Conservation (phyloP, 1,140 invertebrate species). For the Lerema accius region DNA sequence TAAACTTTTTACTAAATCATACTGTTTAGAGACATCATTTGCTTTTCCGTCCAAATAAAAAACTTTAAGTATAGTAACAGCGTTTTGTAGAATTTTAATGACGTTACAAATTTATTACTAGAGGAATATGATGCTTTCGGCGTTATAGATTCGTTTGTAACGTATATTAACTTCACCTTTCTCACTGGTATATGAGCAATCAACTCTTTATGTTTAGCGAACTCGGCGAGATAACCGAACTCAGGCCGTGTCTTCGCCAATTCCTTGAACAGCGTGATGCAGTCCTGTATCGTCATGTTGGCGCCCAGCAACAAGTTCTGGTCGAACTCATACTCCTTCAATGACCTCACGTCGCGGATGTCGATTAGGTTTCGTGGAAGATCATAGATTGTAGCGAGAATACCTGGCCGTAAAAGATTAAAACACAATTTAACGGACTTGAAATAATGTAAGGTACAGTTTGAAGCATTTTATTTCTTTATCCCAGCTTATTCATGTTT, state of each 20-base stretch:
- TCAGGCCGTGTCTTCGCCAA: conserved; percentile 67
- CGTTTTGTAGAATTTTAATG: too few species aligned
- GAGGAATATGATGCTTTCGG: too few species aligned
- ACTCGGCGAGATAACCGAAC: conserved; percentile 77
- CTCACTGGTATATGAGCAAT: conserved; percentile 86
- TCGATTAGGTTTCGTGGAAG: conserved; percentile 85
- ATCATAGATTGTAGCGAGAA: conserved; percentile 56
- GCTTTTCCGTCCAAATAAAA: too few species aligned
- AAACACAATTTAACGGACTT: background rate
- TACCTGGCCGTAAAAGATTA: conserved; percentile 62
- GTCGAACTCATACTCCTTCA: conserved; percentile 83
- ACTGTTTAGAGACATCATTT: too few species aligned
- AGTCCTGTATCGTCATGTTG: conserved; percentile 85
- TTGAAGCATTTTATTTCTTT: too few species aligned
- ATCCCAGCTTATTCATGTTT: too few species aligned
- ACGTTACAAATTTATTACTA: too few species aligned
- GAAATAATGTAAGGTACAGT: too few species aligned
- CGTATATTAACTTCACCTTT: too few species aligned
- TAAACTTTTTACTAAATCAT: too few species aligned
- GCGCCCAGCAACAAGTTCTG: conserved; percentile 84
- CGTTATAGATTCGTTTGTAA: too few species aligned
- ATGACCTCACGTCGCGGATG: conserved; percentile 85
- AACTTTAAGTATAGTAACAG: too few species aligned
- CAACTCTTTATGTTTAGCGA: conserved; percentile 80
- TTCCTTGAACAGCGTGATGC: conserved; percentile 85